Evolutionary conservation across 37 sponge, comb jelly and placozoan genomes (phyloP).

Genomic region (Aphrocallistes beatrix): DNA sequence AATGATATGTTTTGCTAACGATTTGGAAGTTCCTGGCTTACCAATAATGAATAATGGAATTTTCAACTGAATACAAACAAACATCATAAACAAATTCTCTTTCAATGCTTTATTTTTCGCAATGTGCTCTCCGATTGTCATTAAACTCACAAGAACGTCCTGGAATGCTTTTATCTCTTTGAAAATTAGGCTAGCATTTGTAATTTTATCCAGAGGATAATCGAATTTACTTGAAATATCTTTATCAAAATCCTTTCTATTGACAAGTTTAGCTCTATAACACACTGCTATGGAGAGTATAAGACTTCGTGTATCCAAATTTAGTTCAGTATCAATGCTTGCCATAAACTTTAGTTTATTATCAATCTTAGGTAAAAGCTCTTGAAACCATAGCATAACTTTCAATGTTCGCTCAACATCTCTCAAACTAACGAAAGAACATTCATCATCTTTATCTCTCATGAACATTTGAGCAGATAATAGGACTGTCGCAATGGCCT

Average conservation of each 20-base stretch:
- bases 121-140: slow-evolving; percentile 21
- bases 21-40: slow-evolving; percentile 41
- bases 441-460: slow-evolving; percentile 23
- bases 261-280: slow-evolving; percentile 22
- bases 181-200: not conserved
- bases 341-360: not conserved
- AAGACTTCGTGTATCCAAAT: slow-evolving; percentile 9
- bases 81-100: slow-evolving; percentile 46
- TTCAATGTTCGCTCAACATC: slow-evolving; percentile 25
- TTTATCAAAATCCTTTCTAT: slow-evolving; percentile 1
- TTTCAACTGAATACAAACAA: slow-evolving; percentile 37
- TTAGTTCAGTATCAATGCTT: too few relatives aligned
- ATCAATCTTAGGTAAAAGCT: not conserved
- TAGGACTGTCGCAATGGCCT: slow-evolving; percentile 19
- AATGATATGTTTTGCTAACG: not conserved
- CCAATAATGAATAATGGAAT: slow-evolving; percentile 41
- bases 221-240: not conserved
- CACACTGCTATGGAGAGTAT: slow-evolving; percentile 18
- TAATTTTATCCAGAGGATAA: not conserved
- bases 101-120: slow-evolving; percentile 27
- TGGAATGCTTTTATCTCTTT: slow-evolving; percentile 20
- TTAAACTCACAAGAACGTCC: slow-evolving; percentile 12
- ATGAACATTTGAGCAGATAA: slow-evolving; percentile 22
- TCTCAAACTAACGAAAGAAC: slow-evolving; percentile 26
- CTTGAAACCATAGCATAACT: slow-evolving; percentile 27